Percentiles rank a stretch among this genome's conserved stretches.
phyloP scores from a whole-genome alignment of 2,888 invertebrate species.

The Elmis aenea region DNA sequence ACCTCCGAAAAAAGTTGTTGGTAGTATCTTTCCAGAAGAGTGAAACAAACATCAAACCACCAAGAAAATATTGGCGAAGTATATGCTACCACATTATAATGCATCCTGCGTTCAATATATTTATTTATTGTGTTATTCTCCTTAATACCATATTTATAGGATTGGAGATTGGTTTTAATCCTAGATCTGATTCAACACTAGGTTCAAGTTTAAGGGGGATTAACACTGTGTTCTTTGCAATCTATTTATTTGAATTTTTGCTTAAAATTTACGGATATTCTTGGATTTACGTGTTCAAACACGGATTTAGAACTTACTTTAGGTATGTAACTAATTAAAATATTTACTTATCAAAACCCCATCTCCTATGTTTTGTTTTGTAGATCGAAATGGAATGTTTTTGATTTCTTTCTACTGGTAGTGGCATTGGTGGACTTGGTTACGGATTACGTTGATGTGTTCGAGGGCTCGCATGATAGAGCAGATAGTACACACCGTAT shows the following conservation, averaged over 20 bases:
- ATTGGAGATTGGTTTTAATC: conserved; percentile 3
- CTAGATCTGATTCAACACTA: neutral
- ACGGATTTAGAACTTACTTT: conserved; percentile 47
- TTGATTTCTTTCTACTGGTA: conserved; percentile 53
- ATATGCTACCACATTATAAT: conserved; percentile 43
- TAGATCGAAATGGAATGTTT: conserved; percentile 53
- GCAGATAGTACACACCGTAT: neutral
- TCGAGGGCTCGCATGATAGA: conserved; percentile 2
- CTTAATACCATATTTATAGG: conserved; percentile 39
- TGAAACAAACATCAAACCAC: conserved; percentile 26
- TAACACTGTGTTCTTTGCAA: conserved; percentile 4
- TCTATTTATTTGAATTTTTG: conserved; percentile 26
- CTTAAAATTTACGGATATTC: conserved; percentile 37
- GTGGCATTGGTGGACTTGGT: conserved; percentile 42
- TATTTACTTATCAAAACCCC: neutral
- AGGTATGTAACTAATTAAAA: conserved; percentile 39
- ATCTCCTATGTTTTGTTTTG: neutral
- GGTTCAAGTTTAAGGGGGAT: neutral
- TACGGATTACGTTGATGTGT: conserved; percentile 5
- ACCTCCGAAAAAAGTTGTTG: conserved; percentile 47
- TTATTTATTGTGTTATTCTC: conserved; percentile 34
- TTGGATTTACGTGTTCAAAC: conserved; percentile 46
- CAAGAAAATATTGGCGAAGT: conserved; percentile 43
- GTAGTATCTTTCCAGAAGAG: conserved; percentile 6
- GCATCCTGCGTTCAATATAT: conserved; percentile 27